A percentile compares a stretch with the other conserved stretches of the same genome.
These are phyloP conservation scores for Gerris lacustris DNA, from an alignment of 2,888 invertebrate species.

Conservation along the genomic window DNA sequence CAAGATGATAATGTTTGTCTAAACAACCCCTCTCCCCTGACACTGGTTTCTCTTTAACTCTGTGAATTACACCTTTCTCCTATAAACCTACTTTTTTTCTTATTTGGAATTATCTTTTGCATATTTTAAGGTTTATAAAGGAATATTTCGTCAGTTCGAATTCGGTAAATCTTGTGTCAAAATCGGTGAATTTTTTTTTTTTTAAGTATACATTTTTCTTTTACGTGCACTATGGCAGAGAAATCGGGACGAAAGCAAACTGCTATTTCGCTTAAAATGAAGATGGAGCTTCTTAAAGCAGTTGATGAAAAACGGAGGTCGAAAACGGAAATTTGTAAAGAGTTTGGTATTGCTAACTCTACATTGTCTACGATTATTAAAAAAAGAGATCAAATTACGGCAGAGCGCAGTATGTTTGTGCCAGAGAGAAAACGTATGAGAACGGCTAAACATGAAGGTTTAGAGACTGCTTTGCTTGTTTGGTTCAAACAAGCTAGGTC, in stretches of 20 bases:
- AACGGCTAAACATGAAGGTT: neutral
- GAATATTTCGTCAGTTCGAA: neutral
- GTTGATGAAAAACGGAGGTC: neutral
- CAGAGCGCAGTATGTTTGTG: neutral
- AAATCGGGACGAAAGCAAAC: neutral
- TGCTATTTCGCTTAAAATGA: neutral
- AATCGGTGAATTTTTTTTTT: neutral
- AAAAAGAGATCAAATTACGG: neutral
- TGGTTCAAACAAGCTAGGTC: neutral
- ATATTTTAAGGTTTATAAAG: conserved; percentile 4
- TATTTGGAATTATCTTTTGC: neutral
- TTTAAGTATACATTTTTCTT: neutral
- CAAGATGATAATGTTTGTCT: too few relatives aligned
- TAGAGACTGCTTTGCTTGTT: neutral
- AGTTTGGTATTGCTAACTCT: conserved; percentile 2
- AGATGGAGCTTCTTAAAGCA: too few relatives aligned
- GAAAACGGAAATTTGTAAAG: neutral
- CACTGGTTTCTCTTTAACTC: too few relatives aligned
- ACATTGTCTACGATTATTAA: neutral
- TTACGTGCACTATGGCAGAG: neutral
- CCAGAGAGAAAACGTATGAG: conserved; percentile 6
- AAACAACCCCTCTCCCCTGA: too few relatives aligned
- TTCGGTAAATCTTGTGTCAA: neutral
- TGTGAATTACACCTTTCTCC: too few relatives aligned
- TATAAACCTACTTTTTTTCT: too few relatives aligned